A percentile compares a stretch with the other conserved stretches of the same genome.
Conservation (phyloP, 1,140 invertebrate species). For the Asobara japonica region DNA sequence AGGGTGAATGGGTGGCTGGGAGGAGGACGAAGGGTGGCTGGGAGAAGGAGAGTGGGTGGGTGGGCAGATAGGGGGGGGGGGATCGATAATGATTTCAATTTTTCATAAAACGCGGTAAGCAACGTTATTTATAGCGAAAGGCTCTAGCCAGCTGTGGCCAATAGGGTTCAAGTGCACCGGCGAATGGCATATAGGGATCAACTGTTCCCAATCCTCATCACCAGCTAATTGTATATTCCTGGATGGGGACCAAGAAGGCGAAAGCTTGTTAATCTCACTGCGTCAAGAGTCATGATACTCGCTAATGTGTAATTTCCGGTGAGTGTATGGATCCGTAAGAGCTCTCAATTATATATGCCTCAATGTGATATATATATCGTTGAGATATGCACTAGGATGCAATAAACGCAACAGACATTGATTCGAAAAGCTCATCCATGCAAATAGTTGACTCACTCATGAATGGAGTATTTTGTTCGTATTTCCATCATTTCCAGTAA, state of each 20-base stretch:
- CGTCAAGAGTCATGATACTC: not conserved
- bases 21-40: no score
- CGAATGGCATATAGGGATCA: not conserved
- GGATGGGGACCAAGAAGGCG: not conserved
- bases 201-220: not conserved
- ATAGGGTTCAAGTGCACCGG: not conserved
- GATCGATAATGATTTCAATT: no score
- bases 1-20: no score
- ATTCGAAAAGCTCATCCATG: not conserved
- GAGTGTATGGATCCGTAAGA: not conserved
- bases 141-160: no score
- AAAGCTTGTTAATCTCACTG: not conserved
- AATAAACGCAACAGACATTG: not conserved
- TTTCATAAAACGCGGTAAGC: no score
- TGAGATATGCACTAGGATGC: not conserved
- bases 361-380: not conserved
- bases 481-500: no score
- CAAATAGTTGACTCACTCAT: no score
- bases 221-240: not conserved
- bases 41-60: no score
- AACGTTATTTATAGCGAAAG: no score
- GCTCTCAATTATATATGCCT: not conserved
- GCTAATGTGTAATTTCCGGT: not conserved
- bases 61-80: no score
- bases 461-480: no score